Evolutionary conservation across 2,888 invertebrate genomes (phyloP).

Genomic region (Clostera curtula): DNA sequence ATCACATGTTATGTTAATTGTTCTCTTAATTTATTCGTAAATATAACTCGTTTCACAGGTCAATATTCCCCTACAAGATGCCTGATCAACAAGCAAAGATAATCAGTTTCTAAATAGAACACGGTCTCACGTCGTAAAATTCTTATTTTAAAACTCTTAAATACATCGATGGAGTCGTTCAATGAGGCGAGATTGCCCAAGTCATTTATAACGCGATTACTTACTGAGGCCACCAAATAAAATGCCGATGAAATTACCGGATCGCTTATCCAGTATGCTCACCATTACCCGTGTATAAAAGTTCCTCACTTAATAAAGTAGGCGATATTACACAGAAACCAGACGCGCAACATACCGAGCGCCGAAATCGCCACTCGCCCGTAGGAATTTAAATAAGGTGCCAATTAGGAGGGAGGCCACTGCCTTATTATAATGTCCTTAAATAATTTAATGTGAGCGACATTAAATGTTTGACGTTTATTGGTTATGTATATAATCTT

Average conservation of each 20-base stretch:
- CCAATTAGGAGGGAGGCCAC: conserved; percentile 57
- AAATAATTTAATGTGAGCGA: conserved; percentile 47
- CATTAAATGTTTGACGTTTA: conserved; percentile 46
- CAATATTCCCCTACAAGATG: no score
- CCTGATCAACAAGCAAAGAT: no score
- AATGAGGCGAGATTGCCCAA: conserved; percentile 40
- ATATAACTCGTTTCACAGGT: no score
- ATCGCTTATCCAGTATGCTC: conserved; percentile 50
- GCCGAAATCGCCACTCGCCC: conserved; percentile 55
- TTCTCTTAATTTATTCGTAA: neutral
- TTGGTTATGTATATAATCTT: conserved; percentile 41
- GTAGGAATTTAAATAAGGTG: conserved; percentile 63
- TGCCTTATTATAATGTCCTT: conserved; percentile 44
- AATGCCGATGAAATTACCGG: conserved; percentile 47
- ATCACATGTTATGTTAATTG: no score
- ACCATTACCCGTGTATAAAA: conserved; percentile 53
- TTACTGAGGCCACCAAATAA: conserved; percentile 46
- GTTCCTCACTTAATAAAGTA: conserved; percentile 59
- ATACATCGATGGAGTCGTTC: conserved; percentile 33
- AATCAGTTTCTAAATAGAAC: conserved; percentile 30
- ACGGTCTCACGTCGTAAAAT: conserved; percentile 39
- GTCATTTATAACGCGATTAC: conserved; percentile 21
- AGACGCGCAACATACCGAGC: conserved; percentile 47
- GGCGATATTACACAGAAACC: conserved; percentile 55
- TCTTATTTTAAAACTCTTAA: conserved; percentile 35